phyloP scores from a whole-genome alignment of 2,113 vertebrate species.

The Platysternon megacephalum region DNA sequence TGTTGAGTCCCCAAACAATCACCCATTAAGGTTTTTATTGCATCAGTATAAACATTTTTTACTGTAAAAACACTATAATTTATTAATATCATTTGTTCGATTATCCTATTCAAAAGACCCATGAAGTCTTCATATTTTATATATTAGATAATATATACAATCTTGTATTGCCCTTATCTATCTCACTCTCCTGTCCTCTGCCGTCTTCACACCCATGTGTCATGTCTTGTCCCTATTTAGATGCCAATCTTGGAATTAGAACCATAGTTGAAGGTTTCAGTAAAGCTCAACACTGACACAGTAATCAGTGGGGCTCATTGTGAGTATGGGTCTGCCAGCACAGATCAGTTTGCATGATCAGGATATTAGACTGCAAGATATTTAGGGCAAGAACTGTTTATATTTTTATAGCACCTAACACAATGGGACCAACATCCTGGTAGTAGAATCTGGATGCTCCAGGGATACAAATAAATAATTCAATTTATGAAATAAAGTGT shows the following conservation, averaged over 20 bases:
- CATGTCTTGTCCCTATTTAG: accelerated
- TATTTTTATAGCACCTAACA: neutral
- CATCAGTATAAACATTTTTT: neutral
- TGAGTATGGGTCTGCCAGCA: neutral
- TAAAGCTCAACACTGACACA: neutral
- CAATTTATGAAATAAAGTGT: neutral
- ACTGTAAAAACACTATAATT: neutral
- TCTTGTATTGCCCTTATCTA: neutral
- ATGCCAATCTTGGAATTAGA: neutral
- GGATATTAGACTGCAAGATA: neutral
- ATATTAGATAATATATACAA: neutral
- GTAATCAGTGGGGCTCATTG: neutral
- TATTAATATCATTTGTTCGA: neutral
- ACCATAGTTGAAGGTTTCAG: neutral
- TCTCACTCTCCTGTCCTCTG: neutral
- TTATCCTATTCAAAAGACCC: neutral
- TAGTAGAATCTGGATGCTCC: neutral
- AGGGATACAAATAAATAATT: neutral
- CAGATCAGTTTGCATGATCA: neutral
- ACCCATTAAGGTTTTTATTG: neutral
- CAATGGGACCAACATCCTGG: neutral
- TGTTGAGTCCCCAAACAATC: neutral
- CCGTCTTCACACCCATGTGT: neutral
- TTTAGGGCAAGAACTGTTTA: neutral
- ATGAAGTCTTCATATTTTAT: neutral